These are phyloP conservation scores for Pitta sordida DNA, from an alignment of 2,113 vertebrate species.

Conservation along the genomic window DNA sequence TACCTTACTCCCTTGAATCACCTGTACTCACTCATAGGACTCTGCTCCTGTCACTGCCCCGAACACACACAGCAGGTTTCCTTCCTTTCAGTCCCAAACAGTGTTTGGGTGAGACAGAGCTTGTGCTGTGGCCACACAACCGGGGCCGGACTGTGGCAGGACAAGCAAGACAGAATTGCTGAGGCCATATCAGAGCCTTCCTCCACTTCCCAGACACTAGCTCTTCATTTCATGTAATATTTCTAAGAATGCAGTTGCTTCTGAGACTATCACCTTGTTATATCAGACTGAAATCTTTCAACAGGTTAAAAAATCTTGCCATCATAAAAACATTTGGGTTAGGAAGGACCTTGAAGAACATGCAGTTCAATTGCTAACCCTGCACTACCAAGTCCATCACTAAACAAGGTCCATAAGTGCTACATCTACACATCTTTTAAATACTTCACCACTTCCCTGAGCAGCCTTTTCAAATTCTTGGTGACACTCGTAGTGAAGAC, in stretches of 20 bases:
- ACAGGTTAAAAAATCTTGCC: not conserved
- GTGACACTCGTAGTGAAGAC: not conserved
- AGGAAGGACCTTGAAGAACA: not conserved
- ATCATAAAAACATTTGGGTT: not conserved
- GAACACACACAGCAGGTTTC: fast-evolving
- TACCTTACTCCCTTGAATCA: not conserved
- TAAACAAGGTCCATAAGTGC: not conserved
- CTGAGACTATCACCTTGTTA: not conserved
- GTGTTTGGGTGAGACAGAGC: not conserved
- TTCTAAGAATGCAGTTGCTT: not conserved
- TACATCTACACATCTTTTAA: not conserved
- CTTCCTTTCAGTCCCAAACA: not conserved
- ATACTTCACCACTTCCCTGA: not conserved
- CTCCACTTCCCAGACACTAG: not conserved
- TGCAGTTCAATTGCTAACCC: not conserved
- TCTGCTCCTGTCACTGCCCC: not conserved
- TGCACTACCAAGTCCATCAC: not conserved
- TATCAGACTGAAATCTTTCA: fast-evolving
- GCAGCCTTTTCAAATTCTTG: not conserved
- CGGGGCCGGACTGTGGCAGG: not conserved
- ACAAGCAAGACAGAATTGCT: not conserved
- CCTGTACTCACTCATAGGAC: fast-evolving
- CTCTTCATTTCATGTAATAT: not conserved
- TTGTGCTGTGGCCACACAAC: too few relatives aligned
- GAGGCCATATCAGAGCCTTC: not conserved